Percentiles rank a stretch among this genome's conserved stretches.
Evolutionary conservation across 2,113 vertebrate genomes (phyloP).

Genomic region (Bambusicola thoracicus): DNA sequence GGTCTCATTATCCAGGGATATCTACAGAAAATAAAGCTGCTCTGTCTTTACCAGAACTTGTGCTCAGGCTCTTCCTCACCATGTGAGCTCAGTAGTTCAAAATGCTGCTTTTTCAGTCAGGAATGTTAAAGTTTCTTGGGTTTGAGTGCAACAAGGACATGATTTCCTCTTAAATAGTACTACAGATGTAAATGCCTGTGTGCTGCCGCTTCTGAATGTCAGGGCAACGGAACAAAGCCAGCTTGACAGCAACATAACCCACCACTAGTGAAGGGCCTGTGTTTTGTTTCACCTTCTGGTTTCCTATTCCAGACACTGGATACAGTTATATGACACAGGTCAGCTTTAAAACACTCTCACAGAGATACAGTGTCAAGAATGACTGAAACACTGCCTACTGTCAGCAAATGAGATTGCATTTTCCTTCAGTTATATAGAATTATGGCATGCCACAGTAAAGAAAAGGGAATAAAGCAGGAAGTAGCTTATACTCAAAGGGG

Average conservation of each 20-base stretch:
- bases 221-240: neutral
- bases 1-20: constrained; percentile 52
- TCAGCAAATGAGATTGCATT: neutral
- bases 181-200: rapidly evolving
- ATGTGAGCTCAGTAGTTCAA: neutral
- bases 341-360: neutral
- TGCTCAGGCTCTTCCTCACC: constrained; percentile 3
- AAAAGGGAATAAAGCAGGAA: neutral
- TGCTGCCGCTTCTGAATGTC: neutral
- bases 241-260: neutral
- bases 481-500: neutral
- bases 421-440: neutral
- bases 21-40: constrained; percentile 63
- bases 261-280: neutral
- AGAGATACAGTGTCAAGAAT: neutral
- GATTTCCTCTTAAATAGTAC: neutral
- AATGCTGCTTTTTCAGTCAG: neutral
- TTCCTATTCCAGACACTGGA: neutral
- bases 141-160: neutral
- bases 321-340: neutral
- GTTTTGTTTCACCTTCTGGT: neutral
- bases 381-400: neutral
- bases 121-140: constrained; percentile 14
- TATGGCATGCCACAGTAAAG: neutral
- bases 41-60: constrained; percentile 20